Evolutionary conservation across 92 coral and sea anemone species (phyloP).

Genomic region (Metridium senile): DNA sequence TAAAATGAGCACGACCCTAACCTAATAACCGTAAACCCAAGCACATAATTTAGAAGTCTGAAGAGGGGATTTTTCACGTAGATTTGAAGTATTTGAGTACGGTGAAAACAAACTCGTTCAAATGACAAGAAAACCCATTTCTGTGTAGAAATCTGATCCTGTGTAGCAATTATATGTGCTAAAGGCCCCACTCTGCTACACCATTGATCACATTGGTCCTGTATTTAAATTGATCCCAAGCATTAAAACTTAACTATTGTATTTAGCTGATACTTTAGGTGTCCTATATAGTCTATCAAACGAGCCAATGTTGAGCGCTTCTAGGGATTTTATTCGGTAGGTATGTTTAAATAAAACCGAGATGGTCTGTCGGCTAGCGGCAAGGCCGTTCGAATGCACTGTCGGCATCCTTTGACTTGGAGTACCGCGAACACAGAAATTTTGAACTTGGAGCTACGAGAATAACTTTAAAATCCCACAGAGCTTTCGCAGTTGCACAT

Average conservation of each 20-base stretch:
- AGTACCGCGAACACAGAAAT: slow-evolving; percentile 91
- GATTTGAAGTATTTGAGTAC: not conserved
- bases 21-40: not conserved
- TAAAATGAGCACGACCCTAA: slow-evolving; percentile 1
- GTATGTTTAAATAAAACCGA: slow-evolving; percentile 10
- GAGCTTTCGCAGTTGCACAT: slow-evolving; percentile 29
- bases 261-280: too few species aligned
- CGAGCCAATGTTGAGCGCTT: too few species aligned
- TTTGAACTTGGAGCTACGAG: slow-evolving; percentile 62
- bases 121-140: slow-evolving; percentile 22
- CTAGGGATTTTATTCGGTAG: too few species aligned
- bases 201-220: slow-evolving; percentile 14
- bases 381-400: slow-evolving; percentile 62
- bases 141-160: slow-evolving; percentile 55
- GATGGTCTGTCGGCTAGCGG: slow-evolving; percentile 38
- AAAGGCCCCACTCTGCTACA: slow-evolving; percentile 35
- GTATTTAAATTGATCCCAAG: slow-evolving; percentile 23
- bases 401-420: slow-evolving; percentile 91
- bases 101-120: not conserved
- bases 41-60: not conserved
- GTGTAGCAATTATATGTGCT: slow-evolving; percentile 59
- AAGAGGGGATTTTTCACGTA: not conserved
- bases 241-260: slow-evolving; percentile 10
- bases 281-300: too few species aligned
- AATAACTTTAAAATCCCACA: slow-evolving; percentile 26